Conservation (phyloP, 2,888 invertebrate genomes). For the Adelognathus sp. region DNA sequence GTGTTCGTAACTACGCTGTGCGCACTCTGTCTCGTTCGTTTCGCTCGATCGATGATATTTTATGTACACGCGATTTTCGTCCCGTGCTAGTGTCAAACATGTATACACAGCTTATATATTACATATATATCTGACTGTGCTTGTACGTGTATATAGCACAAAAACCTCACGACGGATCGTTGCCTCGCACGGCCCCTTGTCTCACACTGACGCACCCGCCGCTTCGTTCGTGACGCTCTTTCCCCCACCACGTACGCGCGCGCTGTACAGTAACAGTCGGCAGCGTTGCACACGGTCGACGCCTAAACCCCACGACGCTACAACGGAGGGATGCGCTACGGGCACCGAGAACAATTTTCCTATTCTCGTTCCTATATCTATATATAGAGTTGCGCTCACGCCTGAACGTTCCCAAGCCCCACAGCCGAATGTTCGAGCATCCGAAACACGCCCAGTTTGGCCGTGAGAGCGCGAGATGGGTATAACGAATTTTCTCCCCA, state of each 20-base stretch:
- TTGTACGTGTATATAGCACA: neutral
- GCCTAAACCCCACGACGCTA: constrained; percentile 21
- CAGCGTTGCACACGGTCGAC: constrained; percentile 26
- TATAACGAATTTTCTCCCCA: neutral
- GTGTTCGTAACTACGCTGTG: constrained; percentile 11
- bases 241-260: constrained; percentile 24
- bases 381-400: neutral
- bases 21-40: neutral
- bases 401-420: neutral
- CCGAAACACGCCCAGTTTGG: constrained; percentile 51
- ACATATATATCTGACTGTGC: neutral
- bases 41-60: neutral
- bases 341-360: neutral
- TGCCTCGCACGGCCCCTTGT: constrained; percentile 14
- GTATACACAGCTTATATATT: neutral
- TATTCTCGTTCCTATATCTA: neutral
- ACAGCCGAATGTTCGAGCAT: neutral
- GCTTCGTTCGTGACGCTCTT: neutral
- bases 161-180: constrained; percentile 23
- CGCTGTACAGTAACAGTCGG: constrained; percentile 17
- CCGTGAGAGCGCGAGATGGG: constrained; percentile 29
- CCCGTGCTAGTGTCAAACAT: neutral
- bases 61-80: constrained; percentile 1
- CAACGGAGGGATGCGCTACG: constrained; percentile 13
- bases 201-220: constrained; percentile 27